Evolutionary conservation across 1,140 invertebrate species (phyloP).

Genomic region (Drosophila subpulchrella): DNA sequence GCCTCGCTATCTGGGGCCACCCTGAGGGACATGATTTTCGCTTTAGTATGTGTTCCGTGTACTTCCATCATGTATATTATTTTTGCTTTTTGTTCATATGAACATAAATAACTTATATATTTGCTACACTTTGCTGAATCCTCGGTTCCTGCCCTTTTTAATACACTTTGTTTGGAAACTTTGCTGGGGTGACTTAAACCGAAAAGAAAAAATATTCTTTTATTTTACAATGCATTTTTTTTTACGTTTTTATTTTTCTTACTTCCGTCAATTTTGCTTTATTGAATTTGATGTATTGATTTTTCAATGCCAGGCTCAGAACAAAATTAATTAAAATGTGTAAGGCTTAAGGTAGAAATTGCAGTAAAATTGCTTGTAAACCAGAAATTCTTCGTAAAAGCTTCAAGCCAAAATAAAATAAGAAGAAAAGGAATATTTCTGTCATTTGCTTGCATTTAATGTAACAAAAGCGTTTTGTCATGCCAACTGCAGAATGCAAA

Average conservation of each 20-base stretch:
- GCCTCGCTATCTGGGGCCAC: conserved; percentile 37
- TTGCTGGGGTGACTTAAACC: background rate
- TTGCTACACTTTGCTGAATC: conserved; percentile 58
- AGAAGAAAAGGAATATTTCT: conserved; percentile 12
- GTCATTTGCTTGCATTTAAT: conserved; percentile 39
- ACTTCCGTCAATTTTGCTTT: conserved; percentile 33
- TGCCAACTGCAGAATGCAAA: conserved; percentile 50
- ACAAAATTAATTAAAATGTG: conserved; percentile 22
- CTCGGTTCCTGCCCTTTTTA: conserved; percentile 29
- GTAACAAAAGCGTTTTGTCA: conserved; percentile 46
- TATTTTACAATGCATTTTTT: conserved; percentile 41
- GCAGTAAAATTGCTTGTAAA: background rate
- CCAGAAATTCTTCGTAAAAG: conserved; percentile 3
- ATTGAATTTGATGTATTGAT: conserved; percentile 53
- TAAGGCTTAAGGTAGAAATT: background rate
- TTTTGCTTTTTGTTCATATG: conserved; percentile 71
- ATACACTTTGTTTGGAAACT: conserved; percentile 46
- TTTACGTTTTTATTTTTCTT: conserved; percentile 10
- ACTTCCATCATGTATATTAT: conserved; percentile 63
- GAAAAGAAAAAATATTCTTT: conserved; percentile 25
- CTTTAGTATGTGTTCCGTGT: conserved; percentile 67
- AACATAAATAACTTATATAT: conserved; percentile 77
- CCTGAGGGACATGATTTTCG: conserved; percentile 73
- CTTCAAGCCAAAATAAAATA: conserved; percentile 2
- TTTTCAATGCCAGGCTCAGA: conserved; percentile 12